Conservation (phyloP, 2,888 invertebrate species). For the Limenitis camilla region DNA sequence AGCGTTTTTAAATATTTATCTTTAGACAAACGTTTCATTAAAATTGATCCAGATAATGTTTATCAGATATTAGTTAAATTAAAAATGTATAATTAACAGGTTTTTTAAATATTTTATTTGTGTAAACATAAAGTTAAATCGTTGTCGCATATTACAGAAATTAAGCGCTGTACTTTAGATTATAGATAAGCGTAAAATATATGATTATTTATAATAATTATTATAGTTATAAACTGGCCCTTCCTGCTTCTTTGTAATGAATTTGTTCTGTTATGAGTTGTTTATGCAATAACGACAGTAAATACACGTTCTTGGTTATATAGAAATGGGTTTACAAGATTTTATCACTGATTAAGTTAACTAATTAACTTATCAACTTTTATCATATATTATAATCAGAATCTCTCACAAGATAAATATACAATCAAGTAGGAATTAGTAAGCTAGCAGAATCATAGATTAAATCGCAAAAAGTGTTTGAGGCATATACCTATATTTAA, state of each 20-base stretch:
- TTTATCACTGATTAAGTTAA: slow-evolving; percentile 11
- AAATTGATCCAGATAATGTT: no score
- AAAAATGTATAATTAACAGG: background rate
- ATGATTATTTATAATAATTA: slow-evolving; percentile 21
- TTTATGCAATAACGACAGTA: slow-evolving; percentile 45
- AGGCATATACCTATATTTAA: no score
- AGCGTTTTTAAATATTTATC: no score
- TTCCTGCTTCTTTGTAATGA: slow-evolving; percentile 30
- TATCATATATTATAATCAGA: no score
- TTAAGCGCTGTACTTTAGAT: slow-evolving; percentile 20
- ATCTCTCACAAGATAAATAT: no score
- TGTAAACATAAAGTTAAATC: slow-evolving; percentile 7
- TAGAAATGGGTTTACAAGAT: slow-evolving; percentile 27
- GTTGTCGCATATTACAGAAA: slow-evolving; percentile 17
- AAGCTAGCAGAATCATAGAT: no score
- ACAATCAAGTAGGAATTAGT: no score
- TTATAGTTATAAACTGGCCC: slow-evolving; percentile 25
- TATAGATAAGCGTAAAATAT: slow-evolving; percentile 21
- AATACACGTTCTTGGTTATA: slow-evolving; percentile 45
- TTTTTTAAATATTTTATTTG: slow-evolving; percentile 5
- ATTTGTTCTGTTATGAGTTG: slow-evolving; percentile 33
- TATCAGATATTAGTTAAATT: no score
- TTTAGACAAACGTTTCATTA: no score
- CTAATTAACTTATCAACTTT: background rate
- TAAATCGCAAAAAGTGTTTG: no score